Conservation (phyloP, 2,888 invertebrate genomes). For the Mesorhabditis sp. region DNA sequence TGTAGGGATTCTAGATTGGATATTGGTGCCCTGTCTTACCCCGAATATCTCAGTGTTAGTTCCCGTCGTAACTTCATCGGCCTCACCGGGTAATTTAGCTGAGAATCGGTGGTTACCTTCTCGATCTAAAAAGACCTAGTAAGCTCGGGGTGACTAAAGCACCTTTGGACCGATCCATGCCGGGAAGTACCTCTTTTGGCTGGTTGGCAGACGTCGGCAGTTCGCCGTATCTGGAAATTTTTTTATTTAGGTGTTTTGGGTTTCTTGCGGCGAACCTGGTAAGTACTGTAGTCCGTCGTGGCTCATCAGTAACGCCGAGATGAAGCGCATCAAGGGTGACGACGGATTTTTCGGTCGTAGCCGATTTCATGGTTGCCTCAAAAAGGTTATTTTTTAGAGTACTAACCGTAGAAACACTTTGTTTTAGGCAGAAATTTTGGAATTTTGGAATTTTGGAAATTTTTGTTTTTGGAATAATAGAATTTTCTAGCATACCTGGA, state of each 20-base stretch:
- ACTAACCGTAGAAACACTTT: no score
- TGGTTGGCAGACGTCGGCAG: neutral
- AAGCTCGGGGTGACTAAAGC: no score
- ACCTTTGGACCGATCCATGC: no score
- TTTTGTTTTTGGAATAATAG: no score
- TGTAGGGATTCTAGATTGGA: neutral
- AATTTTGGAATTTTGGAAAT: no score
- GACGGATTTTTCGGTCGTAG: neutral
- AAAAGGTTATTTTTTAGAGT: neutral
- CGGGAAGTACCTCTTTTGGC: neutral
- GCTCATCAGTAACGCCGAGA: neutral
- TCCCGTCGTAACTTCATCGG: neutral
- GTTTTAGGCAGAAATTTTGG: no score
- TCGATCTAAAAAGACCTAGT: neutral
- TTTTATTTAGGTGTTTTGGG: neutral
- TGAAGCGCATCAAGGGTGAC: neutral
- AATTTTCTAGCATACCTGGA: neutral
- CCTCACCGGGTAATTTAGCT: neutral
- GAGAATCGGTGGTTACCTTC: neutral
- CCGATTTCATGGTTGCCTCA: slow-evolving; percentile 1
- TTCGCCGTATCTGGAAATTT: slow-evolving; percentile 5
- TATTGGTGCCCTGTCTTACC: neutral
- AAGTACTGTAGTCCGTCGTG: neutral
- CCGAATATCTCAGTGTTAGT: neutral
- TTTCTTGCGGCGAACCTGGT: neutral